Percentiles rank a stretch among this genome's conserved stretches.
These are phyloP conservation scores for Semicossyphus pulcher DNA, from an alignment of 2,113 vertebrate species.

Conservation along the genomic window DNA sequence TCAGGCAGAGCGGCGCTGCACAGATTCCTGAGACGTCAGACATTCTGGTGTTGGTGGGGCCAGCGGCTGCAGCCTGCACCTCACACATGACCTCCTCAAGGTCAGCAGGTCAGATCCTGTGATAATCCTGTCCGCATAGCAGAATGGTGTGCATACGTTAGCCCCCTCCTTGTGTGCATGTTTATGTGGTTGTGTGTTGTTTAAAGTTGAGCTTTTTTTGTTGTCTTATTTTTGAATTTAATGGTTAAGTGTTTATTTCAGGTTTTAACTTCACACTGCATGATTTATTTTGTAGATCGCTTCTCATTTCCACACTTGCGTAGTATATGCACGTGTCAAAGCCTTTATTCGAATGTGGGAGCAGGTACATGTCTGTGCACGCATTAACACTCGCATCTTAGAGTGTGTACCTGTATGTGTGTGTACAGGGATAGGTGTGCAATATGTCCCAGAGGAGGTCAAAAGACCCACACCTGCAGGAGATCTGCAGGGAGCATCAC, in stretches of 20 bases:
- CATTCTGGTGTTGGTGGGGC: constrained; percentile 67
- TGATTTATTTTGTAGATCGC: constrained; percentile 41
- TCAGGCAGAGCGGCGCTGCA: constrained; percentile 51
- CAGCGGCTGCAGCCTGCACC: constrained; percentile 47
- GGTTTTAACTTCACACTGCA: background rate
- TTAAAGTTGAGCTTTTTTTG: background rate
- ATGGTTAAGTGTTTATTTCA: constrained; percentile 10
- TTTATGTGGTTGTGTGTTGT: constrained; percentile 21
- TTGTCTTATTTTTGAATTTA: background rate
- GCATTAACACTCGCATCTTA: background rate
- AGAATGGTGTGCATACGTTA: constrained; percentile 38
- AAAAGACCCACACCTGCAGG: constrained; percentile 66
- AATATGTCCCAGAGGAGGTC: constrained; percentile 51
- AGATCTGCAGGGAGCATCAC: constrained; percentile 68
- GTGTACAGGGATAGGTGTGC: constrained; percentile 9
- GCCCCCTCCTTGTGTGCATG: constrained; percentile 26
- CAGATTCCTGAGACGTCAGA: constrained; percentile 75
- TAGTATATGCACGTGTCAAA: background rate
- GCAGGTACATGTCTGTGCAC: background rate
- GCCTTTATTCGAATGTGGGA: constrained; percentile 2
- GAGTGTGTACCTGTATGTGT: background rate
- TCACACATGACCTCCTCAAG: constrained; percentile 69
- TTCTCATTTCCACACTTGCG: constrained; percentile 13
- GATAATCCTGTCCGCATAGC: constrained; percentile 73
- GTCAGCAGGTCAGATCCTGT: constrained; percentile 73